Evolutionary conservation across 2,797 vertebrate species (phyloP).

Genomic region (Lagorchestes hirsutus): DNA sequence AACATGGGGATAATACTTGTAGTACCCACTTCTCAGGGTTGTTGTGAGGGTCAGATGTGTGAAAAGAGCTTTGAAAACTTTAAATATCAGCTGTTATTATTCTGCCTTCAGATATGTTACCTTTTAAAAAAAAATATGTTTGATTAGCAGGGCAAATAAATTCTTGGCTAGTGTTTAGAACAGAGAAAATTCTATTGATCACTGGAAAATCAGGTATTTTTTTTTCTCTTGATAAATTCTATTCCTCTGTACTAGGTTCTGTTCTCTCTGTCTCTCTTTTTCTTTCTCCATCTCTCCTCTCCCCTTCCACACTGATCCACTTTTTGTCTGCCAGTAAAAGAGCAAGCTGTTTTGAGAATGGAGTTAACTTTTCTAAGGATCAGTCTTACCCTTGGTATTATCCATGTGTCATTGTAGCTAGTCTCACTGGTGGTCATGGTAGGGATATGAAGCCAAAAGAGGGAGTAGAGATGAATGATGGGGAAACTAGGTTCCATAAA

Average conservation of each 20-base stretch:
- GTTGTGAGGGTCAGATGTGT: background rate
- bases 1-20: background rate
- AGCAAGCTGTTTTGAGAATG: background rate
- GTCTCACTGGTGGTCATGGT: background rate
- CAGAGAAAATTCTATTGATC: background rate
- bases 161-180: background rate
- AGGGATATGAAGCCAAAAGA: background rate
- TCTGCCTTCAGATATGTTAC: background rate
- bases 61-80: background rate
- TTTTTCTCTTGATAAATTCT: background rate
- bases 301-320: background rate
- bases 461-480: background rate
- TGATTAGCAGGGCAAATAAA: conserved; percentile 9
- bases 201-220: background rate
- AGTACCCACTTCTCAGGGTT: background rate
- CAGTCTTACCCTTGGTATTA: background rate
- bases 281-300: background rate
- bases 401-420: background rate
- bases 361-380: background rate
- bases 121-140: background rate
- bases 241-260: background rate
- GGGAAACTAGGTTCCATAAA: accelerated
- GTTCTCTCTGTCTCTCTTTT: background rate
- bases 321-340: background rate
- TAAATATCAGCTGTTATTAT: background rate